These are phyloP conservation scores for Boulengeromyrus knoepffleri DNA, from an alignment of 2,113 vertebrate species.

Conservation along the genomic window DNA sequence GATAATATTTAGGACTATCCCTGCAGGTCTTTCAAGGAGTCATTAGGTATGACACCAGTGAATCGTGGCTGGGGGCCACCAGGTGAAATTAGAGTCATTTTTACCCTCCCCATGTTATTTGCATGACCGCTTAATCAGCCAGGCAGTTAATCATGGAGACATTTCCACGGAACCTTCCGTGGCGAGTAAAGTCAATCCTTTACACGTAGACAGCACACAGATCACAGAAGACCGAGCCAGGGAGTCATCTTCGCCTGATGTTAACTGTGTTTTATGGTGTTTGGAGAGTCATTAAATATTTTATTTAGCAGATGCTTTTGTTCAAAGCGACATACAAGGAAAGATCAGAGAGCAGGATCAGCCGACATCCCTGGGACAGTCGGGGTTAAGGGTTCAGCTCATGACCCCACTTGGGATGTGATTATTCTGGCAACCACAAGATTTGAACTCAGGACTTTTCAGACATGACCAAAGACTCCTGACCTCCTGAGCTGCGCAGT, in stretches of 20 bases:
- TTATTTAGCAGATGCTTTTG: not conserved
- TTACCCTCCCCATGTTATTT: not conserved
- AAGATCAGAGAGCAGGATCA: not conserved
- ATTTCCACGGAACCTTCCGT: not conserved
- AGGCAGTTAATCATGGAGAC: conserved; percentile 3
- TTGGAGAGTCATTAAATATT: not conserved
- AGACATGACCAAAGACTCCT: not conserved
- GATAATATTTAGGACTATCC: not conserved
- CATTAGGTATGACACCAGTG: not conserved
- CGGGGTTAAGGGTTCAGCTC: not conserved
- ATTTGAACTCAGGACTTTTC: not conserved
- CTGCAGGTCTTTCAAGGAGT: not conserved
- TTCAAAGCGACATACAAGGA: not conserved
- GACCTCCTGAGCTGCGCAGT: not conserved
- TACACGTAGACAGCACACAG: not conserved
- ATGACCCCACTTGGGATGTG: not conserved
- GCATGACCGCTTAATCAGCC: not conserved
- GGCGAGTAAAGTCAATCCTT: not conserved
- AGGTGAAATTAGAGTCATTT: not conserved
- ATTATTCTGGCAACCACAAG: not conserved
- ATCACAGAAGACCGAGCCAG: not conserved
- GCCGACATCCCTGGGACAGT: not conserved
- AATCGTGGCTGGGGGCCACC: not conserved
- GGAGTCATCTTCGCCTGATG: not conserved
- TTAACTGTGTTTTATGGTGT: not conserved